Percentiles rank a stretch among this genome's conserved stretches.
These are phyloP conservation scores for Percopsis transmontana DNA, from an alignment of 2,113 vertebrate species.

Conservation along the genomic window DNA sequence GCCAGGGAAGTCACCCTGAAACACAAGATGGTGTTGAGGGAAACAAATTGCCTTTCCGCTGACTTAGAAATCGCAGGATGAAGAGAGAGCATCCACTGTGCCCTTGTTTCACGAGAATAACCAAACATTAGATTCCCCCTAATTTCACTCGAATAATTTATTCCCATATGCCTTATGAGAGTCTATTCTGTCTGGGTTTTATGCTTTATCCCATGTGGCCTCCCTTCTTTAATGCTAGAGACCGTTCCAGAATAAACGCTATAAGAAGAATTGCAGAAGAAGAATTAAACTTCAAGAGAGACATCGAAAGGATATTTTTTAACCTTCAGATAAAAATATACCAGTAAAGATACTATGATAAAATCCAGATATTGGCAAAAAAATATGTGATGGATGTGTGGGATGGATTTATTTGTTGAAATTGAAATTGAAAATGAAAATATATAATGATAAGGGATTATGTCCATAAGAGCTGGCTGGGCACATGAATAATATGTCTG, in stretches of 20 bases:
- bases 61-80: slow-evolving; percentile 47
- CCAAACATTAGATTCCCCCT: not conserved
- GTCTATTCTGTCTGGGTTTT: slow-evolving; percentile 16
- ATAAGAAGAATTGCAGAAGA: no score
- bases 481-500: slow-evolving; percentile 21
- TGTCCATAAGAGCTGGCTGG: not conserved
- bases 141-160: not conserved
- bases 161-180: slow-evolving; percentile 18
- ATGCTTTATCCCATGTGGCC: no score
- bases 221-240: no score
- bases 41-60: slow-evolving; percentile 58
- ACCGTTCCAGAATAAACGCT: no score
- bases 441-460: not conserved
- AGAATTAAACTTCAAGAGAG: no score
- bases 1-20: slow-evolving; percentile 54
- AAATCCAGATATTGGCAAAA: not conserved
- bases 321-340: not conserved
- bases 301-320: no score
- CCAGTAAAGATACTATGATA: not conserved
- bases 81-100: slow-evolving; percentile 16
- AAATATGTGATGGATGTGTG: not conserved
- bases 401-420: no score
- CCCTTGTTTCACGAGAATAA: not conserved
- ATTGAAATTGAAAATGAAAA: not conserved
- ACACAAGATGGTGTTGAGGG: slow-evolving; percentile 38